Percentiles rank a stretch among this genome's conserved stretches.
These are phyloP conservation scores for Manis pentadactyla DNA, from an alignment of 2,797 vertebrate genomes.

Conservation along the genomic window DNA sequence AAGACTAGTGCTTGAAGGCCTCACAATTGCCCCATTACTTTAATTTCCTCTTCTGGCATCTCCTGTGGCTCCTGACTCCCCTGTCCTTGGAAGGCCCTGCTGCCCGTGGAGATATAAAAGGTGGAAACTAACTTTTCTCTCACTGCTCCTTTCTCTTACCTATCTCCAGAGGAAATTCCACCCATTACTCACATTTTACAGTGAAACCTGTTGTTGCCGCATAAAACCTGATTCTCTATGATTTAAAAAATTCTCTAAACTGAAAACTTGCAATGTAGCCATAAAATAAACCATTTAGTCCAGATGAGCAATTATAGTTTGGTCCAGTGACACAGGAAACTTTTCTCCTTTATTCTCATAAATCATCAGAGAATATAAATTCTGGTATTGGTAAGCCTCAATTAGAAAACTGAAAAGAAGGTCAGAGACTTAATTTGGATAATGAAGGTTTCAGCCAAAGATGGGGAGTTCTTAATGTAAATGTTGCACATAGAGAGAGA, in stretches of 20 bases:
- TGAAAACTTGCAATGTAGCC: not conserved
- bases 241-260: not conserved
- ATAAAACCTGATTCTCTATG: not conserved
- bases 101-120: fast-evolving
- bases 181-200: not conserved
- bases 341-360: constrained; percentile 30
- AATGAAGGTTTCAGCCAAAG: constrained; percentile 76
- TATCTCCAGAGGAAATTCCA: not conserved
- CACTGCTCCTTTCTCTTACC: not conserved
- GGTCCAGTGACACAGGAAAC: not conserved
- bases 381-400: constrained; percentile 65
- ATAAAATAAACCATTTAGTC: not conserved
- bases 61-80: fast-evolving
- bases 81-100: not conserved
- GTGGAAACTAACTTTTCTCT: not conserved
- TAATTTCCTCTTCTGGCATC: not conserved
- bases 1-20: fast-evolving
- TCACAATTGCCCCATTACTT: not conserved
- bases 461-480: constrained; percentile 57
- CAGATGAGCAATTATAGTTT: constrained; percentile 19
- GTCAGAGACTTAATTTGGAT: constrained; percentile 77
- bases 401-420: constrained; percentile 73
- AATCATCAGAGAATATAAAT: constrained; percentile 71
- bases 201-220: not conserved
- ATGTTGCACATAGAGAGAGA: constrained; percentile 51